Percentiles rank a stretch among this genome's conserved stretches.
phyloP scores from a whole-genome alignment of 2,113 vertebrate genomes.

The Microcebus tavaratra region DNA sequence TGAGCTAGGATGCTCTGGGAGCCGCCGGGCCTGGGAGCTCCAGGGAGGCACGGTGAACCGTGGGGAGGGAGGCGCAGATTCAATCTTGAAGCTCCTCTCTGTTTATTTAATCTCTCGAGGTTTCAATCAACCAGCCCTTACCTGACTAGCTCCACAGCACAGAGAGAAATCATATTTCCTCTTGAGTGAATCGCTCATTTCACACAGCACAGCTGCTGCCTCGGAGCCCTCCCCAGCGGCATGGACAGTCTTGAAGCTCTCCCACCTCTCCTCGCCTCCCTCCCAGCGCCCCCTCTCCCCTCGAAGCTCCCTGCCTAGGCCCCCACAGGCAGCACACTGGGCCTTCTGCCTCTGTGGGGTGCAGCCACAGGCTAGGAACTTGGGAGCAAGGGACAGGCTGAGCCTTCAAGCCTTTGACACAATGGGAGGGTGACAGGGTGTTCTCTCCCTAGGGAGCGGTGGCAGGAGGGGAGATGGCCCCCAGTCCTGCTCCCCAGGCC shows the following conservation, averaged over 20 bases:
- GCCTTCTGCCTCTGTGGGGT: background rate
- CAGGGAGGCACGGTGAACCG: background rate
- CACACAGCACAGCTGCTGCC: background rate
- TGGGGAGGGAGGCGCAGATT: background rate
- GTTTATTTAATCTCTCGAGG: slow-evolving; percentile 31
- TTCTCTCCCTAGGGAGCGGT: background rate
- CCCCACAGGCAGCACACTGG: background rate
- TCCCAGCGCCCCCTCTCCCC: background rate
- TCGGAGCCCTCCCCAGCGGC: background rate
- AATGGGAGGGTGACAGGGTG: background rate
- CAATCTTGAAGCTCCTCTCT: background rate
- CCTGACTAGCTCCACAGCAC: background rate
- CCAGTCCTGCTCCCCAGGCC: accelerated
- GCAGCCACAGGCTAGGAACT: background rate
- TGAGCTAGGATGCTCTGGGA: background rate
- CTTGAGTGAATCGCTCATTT: slow-evolving; percentile 39
- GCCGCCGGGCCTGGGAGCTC: background rate
- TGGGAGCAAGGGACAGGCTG: background rate
- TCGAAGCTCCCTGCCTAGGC: no score
- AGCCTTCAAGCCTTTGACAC: background rate
- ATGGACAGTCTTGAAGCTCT: background rate
- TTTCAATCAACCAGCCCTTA: slow-evolving; percentile 34
- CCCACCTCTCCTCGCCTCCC: background rate
- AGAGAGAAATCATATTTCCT: slow-evolving; percentile 39
- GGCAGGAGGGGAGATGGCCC: background rate